Conservation (phyloP, 1,140 invertebrate genomes). For the Drosophila rufa region DNA sequence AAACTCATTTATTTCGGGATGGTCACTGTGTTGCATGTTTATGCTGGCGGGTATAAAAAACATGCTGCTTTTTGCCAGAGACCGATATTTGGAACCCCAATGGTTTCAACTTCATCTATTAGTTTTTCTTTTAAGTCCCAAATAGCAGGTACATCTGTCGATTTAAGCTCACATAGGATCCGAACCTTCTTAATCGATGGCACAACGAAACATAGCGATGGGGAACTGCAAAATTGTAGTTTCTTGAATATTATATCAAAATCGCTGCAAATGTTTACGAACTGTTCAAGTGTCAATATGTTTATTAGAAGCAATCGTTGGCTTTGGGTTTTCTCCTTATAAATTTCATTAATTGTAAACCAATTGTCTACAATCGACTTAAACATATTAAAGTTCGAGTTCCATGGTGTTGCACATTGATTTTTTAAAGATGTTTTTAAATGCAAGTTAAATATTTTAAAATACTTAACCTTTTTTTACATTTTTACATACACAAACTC, state of each 20-base stretch:
- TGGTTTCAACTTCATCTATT: not conserved
- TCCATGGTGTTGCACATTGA: slow-evolving; percentile 17
- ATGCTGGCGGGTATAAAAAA: slow-evolving; percentile 37
- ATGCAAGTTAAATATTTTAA: slow-evolving; percentile 38
- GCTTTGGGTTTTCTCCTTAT: slow-evolving; percentile 9
- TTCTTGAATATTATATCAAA: slow-evolving; percentile 22
- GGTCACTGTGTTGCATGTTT: slow-evolving; percentile 14
- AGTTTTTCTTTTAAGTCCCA: slow-evolving; percentile 26
- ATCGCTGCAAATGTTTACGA: slow-evolving; percentile 11
- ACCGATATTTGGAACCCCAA: slow-evolving; percentile 28
- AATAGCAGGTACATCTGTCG: slow-evolving; percentile 4
- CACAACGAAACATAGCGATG: slow-evolving; percentile 25
- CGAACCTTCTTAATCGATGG: slow-evolving; percentile 25
- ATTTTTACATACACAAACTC: slow-evolving; percentile 8
- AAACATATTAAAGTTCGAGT: slow-evolving; percentile 30
- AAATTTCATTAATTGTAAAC: slow-evolving; percentile 23
- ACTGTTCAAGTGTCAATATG: slow-evolving; percentile 5
- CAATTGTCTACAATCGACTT: slow-evolving; percentile 41
- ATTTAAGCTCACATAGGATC: slow-evolving; percentile 1
- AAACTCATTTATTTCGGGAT: slow-evolving; percentile 5
- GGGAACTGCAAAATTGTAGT: slow-evolving; percentile 18
- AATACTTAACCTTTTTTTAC: slow-evolving; percentile 2
- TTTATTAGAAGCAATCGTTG: slow-evolving; percentile 28
- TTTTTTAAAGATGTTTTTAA: slow-evolving; percentile 29
- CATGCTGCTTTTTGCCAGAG: slow-evolving; percentile 34